A percentile compares a stretch with the other conserved stretches of the same genome.
Evolutionary conservation across 1,140 invertebrate species (phyloP).

Genomic region (Heliothis virescens): DNA sequence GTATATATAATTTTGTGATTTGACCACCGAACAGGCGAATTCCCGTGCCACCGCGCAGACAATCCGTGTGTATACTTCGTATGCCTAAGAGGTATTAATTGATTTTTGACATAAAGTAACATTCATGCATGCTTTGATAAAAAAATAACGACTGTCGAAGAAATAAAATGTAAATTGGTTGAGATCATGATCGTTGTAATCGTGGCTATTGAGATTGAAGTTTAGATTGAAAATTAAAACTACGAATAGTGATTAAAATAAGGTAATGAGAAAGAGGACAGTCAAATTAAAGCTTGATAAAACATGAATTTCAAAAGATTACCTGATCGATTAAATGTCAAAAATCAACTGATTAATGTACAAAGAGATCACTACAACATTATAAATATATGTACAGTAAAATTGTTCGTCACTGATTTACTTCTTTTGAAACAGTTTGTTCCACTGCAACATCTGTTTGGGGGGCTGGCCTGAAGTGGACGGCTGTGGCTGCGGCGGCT

Average conservation of each 20-base stretch:
- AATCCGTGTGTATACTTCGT: not conserved
- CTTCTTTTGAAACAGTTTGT: slow-evolving; percentile 72
- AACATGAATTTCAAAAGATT: not conserved
- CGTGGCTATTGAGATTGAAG: no score
- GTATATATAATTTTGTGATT: slow-evolving; percentile 19
- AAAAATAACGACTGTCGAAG: no score
- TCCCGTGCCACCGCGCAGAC: not conserved
- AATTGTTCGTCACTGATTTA: slow-evolving; percentile 56
- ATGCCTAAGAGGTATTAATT: slow-evolving; percentile 1
- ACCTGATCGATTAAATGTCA: not conserved
- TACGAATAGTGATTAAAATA: no score
- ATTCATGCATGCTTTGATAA: not conserved
- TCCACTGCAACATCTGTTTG: slow-evolving; percentile 66
- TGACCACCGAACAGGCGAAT: not conserved
- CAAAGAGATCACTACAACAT: slow-evolving; percentile 24
- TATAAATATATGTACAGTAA: slow-evolving; percentile 26
- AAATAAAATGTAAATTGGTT: no score
- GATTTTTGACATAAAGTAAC: not conserved
- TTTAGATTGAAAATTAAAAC: no score
- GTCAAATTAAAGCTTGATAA: not conserved
- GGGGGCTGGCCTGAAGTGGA: slow-evolving; percentile 54
- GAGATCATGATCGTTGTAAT: no score
- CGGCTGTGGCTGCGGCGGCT: slow-evolving; percentile 59
- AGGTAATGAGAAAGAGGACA: not conserved
- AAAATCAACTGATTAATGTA: slow-evolving; percentile 19